Base-by-base conservation (phyloP, 1,140 invertebrate genomes). In the Drosophila pallidifrons region DNA sequence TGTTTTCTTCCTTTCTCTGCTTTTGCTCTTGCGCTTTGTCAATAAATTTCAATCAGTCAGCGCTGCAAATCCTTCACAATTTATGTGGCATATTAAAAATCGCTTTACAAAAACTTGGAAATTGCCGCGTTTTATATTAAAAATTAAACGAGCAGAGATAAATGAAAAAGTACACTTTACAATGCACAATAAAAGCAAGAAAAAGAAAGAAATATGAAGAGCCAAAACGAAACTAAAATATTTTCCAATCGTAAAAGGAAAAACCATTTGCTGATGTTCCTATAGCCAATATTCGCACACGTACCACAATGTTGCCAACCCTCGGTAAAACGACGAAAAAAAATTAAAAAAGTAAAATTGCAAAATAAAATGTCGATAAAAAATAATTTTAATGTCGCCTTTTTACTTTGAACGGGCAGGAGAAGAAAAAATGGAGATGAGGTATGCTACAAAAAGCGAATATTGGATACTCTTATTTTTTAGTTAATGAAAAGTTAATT, bases 51-150 rank as follows among this genome's bases (percentile, higher is more conserved):
- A 72, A 67, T 61, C 77, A 70, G 54, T 70, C 72, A 70, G 47
- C 51, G 72, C 67, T 47, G 54, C 28, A 86, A 88, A 88, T 87
- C 82, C 82, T 46, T 70, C 77, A 64, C 15, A 82, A 87, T 87
- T 88, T 87, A 87, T 87, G 70, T 59, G 47, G 46, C 73, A 81
- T 82, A 76, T 88, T 88, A 87, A 87, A 87, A 88, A 87, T 63
- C 66, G 75, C 49, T 75, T 85, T 75, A 66, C 55, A 38, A 47
- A 76, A 64, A 66, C 25, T 60, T 8, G 30, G 32, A 67, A 73
- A 67, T 73, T 71, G 60, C 30, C 47, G 49, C 63, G 43, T 45
- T 78, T 81, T 30, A 67, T 76, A 79, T 52, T 57, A 57, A 86
- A 76, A 87, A 87, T 88, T 82, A 83, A 88, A 77, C 73, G 83